These are phyloP conservation scores for Pituophis catenifer DNA, from an alignment of 2,113 vertebrate species.

Conservation along the genomic window DNA sequence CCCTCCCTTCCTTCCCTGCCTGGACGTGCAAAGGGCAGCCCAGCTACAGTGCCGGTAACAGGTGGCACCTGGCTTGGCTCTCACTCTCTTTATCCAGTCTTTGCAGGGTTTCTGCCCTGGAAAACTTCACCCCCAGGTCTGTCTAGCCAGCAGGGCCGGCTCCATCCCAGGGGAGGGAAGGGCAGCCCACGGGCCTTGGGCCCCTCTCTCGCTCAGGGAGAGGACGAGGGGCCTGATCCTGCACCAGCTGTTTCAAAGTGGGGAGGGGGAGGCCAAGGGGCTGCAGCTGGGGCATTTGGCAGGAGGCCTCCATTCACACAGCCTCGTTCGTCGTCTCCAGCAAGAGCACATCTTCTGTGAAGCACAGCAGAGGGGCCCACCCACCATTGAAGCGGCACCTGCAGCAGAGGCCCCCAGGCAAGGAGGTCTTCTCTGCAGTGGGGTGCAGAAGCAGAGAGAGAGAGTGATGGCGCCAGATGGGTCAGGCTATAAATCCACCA, in stretches of 20 bases:
- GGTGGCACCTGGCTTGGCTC: constrained; percentile 48
- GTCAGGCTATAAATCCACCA: neutral
- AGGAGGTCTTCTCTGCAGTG: neutral
- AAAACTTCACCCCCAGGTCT: neutral
- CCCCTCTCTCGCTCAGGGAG: neutral
- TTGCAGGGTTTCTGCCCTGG: neutral
- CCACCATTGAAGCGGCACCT: neutral
- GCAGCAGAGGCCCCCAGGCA: neutral
- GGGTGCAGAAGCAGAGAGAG: neutral
- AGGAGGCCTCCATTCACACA: too few relatives aligned
- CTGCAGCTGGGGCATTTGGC: neutral
- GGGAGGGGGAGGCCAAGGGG: neutral
- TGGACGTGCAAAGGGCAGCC: neutral
- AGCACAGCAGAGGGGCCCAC: neutral
- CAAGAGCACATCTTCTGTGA: neutral
- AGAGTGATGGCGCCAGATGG: neutral
- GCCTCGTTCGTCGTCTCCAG: neutral
- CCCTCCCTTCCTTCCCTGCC: neutral
- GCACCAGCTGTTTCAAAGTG: neutral
- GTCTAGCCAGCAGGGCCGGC: neutral
- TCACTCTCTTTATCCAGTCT: constrained; percentile 62
- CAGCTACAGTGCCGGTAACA: constrained; percentile 24
- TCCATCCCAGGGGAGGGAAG: neutral
- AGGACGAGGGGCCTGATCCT: neutral
- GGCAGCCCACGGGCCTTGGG: neutral